These are phyloP conservation scores for Tetragonula carbonaria DNA, from an alignment of 2,888 invertebrate species.

Conservation along the genomic window DNA sequence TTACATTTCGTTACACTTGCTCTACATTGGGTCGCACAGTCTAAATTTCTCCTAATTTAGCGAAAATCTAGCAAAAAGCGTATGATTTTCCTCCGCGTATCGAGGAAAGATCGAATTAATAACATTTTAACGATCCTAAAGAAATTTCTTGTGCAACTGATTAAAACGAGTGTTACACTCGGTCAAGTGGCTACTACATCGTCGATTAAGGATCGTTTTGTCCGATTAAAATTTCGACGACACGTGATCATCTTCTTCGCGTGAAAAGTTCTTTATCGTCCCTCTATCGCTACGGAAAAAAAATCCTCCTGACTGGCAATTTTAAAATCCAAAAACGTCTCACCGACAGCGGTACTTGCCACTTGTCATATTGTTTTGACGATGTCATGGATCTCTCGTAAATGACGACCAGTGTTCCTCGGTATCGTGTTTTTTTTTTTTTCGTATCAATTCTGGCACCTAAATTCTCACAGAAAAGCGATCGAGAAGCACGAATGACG, in stretches of 20 bases:
- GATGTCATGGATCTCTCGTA: conserved; percentile 1
- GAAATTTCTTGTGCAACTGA: not conserved
- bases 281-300: not conserved
- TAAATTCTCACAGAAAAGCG: not conserved
- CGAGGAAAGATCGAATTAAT: not conserved
- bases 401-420: not conserved
- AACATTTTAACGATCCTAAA: not conserved
- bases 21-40: not conserved
- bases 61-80: not conserved
- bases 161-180: not conserved
- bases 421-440: not conserved
- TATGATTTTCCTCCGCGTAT: not conserved
- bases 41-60: not conserved
- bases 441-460: not conserved
- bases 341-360: not conserved
- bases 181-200: not conserved
- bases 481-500: not conserved
- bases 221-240: not conserved
- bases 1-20: conserved; percentile 19
- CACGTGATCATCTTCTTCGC: not conserved
- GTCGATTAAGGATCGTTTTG: not conserved
- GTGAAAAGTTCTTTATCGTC: not conserved
- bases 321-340: not conserved
- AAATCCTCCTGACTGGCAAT: conserved; percentile 8
- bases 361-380: not conserved